Conservation (phyloP, 2,113 vertebrate genomes). For the Grantiella picta region DNA sequence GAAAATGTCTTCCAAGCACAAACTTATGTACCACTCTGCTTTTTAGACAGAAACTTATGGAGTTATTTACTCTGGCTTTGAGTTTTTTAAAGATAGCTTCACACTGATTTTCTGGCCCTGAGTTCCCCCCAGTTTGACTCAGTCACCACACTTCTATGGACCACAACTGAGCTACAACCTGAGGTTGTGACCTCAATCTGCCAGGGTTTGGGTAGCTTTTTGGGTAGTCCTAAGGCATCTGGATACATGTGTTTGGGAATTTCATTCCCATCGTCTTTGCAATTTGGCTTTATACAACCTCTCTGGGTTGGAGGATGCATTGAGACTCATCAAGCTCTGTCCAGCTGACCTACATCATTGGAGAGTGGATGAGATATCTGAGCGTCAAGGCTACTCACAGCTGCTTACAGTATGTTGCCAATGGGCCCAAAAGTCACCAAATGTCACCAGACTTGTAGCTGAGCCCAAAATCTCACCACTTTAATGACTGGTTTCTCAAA, state of each 20-base stretch:
- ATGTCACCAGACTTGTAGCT: fast-evolving
- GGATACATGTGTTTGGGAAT: neutral
- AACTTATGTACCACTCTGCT: neutral
- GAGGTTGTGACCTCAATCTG: neutral
- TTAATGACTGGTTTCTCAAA: neutral
- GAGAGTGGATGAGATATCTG: neutral
- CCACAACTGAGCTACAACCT: fast-evolving
- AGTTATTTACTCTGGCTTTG: fast-evolving
- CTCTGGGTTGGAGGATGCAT: fast-evolving
- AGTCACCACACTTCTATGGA: neutral
- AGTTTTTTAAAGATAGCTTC: neutral
- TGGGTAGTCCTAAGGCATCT: neutral
- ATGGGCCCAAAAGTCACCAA: neutral
- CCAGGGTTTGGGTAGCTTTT: neutral
- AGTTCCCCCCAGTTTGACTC: neutral
- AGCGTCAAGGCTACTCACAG: neutral
- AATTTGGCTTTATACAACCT: fast-evolving
- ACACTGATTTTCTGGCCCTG: neutral
- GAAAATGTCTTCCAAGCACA: neutral
- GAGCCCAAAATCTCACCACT: neutral
- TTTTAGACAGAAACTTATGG: neutral
- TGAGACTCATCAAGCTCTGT: neutral
- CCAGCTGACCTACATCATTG: fast-evolving
- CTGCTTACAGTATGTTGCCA: fast-evolving
- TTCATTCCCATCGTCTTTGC: neutral